Evolutionary conservation across 2,888 invertebrate genomes (phyloP).

Genomic region (Zeuzera pyrina): DNA sequence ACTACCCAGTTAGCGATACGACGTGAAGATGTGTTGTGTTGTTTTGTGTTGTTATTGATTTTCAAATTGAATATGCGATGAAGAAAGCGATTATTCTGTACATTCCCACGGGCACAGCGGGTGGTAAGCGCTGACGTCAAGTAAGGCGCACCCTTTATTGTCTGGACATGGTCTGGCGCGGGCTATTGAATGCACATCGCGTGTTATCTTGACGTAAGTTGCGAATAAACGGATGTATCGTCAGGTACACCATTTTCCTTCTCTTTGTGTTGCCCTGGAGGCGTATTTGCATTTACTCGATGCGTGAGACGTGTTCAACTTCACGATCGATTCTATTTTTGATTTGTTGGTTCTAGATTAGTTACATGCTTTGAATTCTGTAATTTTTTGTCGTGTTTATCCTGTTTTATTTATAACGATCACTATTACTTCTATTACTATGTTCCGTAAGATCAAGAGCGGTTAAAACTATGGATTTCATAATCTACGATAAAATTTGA

Average conservation of each 20-base stretch:
- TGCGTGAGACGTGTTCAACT: constrained; percentile 34
- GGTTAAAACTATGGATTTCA: too few relatives aligned
- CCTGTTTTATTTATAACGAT: constrained; percentile 5
- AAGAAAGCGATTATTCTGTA: too few relatives aligned
- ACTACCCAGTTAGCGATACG: too few relatives aligned
- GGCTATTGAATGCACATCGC: constrained; percentile 29
- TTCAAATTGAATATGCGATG: too few relatives aligned
- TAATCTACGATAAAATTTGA: too few relatives aligned
- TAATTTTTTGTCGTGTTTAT: constrained; percentile 32
- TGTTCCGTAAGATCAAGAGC: too few relatives aligned
- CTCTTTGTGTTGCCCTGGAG: constrained; percentile 38
- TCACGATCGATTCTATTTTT: constrained; percentile 42
- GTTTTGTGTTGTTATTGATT: too few relatives aligned
- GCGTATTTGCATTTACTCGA: constrained; percentile 33
- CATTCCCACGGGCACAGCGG: too few relatives aligned
- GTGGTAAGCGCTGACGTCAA: constrained; percentile 19
- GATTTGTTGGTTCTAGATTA: constrained; percentile 44
- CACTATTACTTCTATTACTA: too few relatives aligned
- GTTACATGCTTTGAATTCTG: constrained; percentile 30
- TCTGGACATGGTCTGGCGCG: constrained; percentile 19
- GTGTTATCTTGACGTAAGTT: constrained; percentile 12
- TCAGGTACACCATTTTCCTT: constrained; percentile 45
- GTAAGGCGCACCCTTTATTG: constrained; percentile 16
- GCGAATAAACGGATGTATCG: constrained; percentile 25
- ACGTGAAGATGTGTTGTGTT: too few relatives aligned